These are phyloP conservation scores for Cyrtodaria siliqua DNA, from an alignment of 2,888 invertebrate genomes.

Conservation along the genomic window DNA sequence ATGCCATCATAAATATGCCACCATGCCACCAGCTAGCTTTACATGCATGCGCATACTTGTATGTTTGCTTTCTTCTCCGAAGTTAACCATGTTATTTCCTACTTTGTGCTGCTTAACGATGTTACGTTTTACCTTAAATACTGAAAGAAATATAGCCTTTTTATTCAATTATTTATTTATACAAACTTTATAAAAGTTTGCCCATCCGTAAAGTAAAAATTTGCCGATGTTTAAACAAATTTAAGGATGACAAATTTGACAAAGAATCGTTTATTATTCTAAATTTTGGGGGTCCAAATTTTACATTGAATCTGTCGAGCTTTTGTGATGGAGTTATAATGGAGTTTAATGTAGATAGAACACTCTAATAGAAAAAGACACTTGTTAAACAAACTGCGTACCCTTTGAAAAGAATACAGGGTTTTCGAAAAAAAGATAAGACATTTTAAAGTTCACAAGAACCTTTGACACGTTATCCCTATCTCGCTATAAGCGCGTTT, in stretches of 20 bases:
- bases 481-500: slow-evolving; percentile 28
- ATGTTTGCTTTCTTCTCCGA: too few relatives aligned
- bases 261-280: slow-evolving; percentile 49
- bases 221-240: slow-evolving; percentile 38
- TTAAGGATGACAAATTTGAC: slow-evolving; percentile 26
- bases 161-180: slow-evolving; percentile 35
- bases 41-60: too few relatives aligned
- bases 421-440: slow-evolving; percentile 30
- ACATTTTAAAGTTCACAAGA: slow-evolving; percentile 38
- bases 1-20: too few relatives aligned
- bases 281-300: slow-evolving; percentile 52
- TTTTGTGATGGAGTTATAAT: slow-evolving; percentile 33
- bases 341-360: slow-evolving; percentile 26
- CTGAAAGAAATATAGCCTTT: not conserved
- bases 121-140: too few relatives aligned
- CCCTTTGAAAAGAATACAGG: slow-evolving; percentile 38
- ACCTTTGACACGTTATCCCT: slow-evolving; percentile 41
- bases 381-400: slow-evolving; percentile 43
- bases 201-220: slow-evolving; percentile 26
- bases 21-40: too few relatives aligned
- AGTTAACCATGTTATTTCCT: too few relatives aligned
- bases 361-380: slow-evolving; percentile 50
- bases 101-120: too few relatives aligned
- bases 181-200: slow-evolving; percentile 34
- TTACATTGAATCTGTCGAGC: slow-evolving; percentile 29